phyloP scores from a whole-genome alignment of 2,113 vertebrate genomes.

The Pholis gunnellus region DNA sequence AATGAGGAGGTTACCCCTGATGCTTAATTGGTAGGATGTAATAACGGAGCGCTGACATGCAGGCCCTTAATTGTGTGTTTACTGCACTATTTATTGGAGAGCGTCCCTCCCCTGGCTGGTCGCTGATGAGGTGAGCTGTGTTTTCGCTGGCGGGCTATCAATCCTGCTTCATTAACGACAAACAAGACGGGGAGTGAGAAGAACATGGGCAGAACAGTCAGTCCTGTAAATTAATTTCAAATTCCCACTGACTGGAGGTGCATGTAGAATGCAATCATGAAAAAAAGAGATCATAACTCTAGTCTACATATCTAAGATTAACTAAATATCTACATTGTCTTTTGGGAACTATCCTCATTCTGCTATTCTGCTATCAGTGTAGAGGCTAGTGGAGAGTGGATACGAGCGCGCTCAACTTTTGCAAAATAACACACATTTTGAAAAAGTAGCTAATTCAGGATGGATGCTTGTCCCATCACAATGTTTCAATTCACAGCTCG shows the following conservation, averaged over 20 bases:
- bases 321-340: not conserved
- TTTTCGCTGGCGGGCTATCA: conserved; percentile 71
- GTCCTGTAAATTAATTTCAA: conserved; percentile 65
- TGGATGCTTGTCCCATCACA: not conserved
- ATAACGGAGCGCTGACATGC: conserved; percentile 75
- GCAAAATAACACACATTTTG: not conserved
- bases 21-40: conserved; percentile 80
- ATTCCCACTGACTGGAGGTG: conserved; percentile 50
- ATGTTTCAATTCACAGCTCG: not conserved
- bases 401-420: not conserved
- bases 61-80: conserved; percentile 82
- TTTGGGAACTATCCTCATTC: not conserved
- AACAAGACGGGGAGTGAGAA: conserved; percentile 53
- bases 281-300: conserved; percentile 22
- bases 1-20: conserved; percentile 72
- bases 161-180: conserved; percentile 78
- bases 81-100: conserved; percentile 79
- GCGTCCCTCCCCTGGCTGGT: conserved; percentile 65
- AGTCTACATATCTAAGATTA: not conserved
- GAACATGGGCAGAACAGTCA: conserved; percentile 62
- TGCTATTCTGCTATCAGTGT: not conserved
- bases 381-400: not conserved
- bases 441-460: not conserved
- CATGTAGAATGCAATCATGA: conserved; percentile 35
- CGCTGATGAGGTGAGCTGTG: conserved; percentile 76